Evolutionary conservation across 1,140 invertebrate genomes (phyloP).

Genomic region (Anoplophora glabripennis): DNA sequence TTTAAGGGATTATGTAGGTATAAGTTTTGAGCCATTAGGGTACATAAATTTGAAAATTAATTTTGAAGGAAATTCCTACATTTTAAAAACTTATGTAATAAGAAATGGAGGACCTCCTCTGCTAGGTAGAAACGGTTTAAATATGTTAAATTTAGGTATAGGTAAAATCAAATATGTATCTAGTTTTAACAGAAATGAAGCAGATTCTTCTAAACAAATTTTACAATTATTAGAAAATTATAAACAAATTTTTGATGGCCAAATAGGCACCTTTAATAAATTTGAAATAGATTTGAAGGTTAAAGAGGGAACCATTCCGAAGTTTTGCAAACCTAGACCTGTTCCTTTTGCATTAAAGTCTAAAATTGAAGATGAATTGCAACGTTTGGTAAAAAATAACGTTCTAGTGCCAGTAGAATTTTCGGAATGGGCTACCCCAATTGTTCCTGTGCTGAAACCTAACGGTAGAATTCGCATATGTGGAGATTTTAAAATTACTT

Average conservation of each 20-base stretch:
- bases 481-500: slow-evolving; percentile 42
- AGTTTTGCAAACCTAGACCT: slow-evolving; percentile 3
- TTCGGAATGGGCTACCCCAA: slow-evolving; percentile 15
- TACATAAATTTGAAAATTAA: slow-evolving; percentile 10
- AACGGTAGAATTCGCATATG: slow-evolving; percentile 44
- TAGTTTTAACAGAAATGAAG: slow-evolving; percentile 19
- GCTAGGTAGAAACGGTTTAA: slow-evolving; percentile 6
- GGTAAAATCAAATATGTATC: slow-evolving; percentile 3
- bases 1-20: slow-evolving; percentile 18
- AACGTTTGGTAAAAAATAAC: slow-evolving; percentile 1
- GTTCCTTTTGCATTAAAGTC: slow-evolving; percentile 1
- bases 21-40: slow-evolving; percentile 17
- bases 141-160: slow-evolving; percentile 11
- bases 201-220: slow-evolving; percentile 11
- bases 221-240: neutral
- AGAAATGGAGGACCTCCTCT: slow-evolving; percentile 11
- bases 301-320: slow-evolving; percentile 1
- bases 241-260: neutral
- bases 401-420: slow-evolving; percentile 10
- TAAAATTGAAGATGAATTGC: slow-evolving; percentile 3
- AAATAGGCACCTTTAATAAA: slow-evolving; percentile 14
- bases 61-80: slow-evolving; percentile 4
- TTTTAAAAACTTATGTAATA: slow-evolving; percentile 8
- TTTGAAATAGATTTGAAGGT: slow-evolving; percentile 31
- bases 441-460: slow-evolving; percentile 16